Conservation (phyloP, 2,113 vertebrate genomes). For the Bubalus kerabau region DNA sequence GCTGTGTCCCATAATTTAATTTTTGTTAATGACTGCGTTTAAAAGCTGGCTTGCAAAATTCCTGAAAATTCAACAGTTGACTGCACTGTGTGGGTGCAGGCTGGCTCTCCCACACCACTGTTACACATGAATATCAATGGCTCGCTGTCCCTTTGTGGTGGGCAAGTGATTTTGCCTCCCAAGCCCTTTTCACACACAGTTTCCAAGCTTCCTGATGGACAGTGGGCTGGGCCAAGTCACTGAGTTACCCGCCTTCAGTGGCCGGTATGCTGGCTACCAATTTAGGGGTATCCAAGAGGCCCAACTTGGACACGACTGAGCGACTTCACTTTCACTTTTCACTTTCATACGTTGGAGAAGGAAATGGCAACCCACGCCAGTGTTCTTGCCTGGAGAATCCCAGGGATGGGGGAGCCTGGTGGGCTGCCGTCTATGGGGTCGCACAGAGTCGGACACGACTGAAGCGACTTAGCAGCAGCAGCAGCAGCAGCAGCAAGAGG, state of each 20-base stretch:
- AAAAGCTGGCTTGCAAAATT: not conserved
- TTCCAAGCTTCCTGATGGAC: not conserved
- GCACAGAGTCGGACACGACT: too few species aligned
- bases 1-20: not conserved
- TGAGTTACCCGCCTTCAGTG: not conserved
- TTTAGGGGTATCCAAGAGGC: not conserved
- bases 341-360: too few species aligned
- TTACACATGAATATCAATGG: not conserved
- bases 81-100: not conserved
- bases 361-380: too few species aligned
- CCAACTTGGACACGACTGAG: not conserved
- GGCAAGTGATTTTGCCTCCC: not conserved
- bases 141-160: not conserved
- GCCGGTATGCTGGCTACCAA: not conserved
- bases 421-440: too few species aligned
- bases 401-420: too few species aligned
- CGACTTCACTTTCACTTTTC: too few species aligned
- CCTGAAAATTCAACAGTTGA: not conserved
- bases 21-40: not conserved
- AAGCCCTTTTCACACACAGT: not conserved
- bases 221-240: not conserved
- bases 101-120: not conserved
- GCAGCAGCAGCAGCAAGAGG: too few species aligned
- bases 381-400: too few species aligned
- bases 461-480: too few species aligned